Base-by-base conservation (phyloP, 1,140 invertebrate species). In the Drosophila albomicans region DNA sequence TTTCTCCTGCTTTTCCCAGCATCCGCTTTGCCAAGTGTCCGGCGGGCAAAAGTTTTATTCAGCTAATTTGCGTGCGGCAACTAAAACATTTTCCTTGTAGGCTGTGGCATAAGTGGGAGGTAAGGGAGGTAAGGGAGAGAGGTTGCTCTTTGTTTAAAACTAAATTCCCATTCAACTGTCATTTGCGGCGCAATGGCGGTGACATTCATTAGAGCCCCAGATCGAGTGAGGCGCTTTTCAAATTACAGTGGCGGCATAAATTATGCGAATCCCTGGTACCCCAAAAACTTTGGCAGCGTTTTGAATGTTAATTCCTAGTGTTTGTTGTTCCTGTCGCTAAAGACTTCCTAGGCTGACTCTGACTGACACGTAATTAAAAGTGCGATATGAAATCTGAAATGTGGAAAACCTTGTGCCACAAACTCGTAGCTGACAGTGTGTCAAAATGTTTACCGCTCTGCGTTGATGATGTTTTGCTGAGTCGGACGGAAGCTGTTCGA, bases 141-240 rank as follows among this genome's bases (percentile, higher is more conserved):
- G 61, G 28, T 64, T 49, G 57, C 48, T 75, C 67, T 78, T 75
- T 81, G 74, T 82, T 86, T 75, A 57, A 59, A 82, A 86, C 78
- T 67, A 78, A 81, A 81, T 78, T 88, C 75, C 28, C 64, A 88
- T 89, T 85, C 77, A 88, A 88, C 77, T 89, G 84, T 88, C 84
- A 89, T 88, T 88, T 89, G 85, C 48, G 75, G 46, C 54, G 35
- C 74, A 61, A 54, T 54, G 71, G 70, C 70, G 66, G 58, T 61
- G 52, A 76, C 72, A 72, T 75, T 71, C 59, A 66, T 72, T 76
- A 77, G 49, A 49, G 11, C 3, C 15, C 25, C 10, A 20, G 35
- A 16, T 62, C 52, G 13, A 3, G 16, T 48, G 20, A 41, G 58
- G 51, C 51, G 51, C 54, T 46, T 71, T 48, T 71, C 74, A 72